Evolutionary conservation across 2,113 vertebrate genomes (phyloP).

Genomic region (Sorex fumeus): DNA sequence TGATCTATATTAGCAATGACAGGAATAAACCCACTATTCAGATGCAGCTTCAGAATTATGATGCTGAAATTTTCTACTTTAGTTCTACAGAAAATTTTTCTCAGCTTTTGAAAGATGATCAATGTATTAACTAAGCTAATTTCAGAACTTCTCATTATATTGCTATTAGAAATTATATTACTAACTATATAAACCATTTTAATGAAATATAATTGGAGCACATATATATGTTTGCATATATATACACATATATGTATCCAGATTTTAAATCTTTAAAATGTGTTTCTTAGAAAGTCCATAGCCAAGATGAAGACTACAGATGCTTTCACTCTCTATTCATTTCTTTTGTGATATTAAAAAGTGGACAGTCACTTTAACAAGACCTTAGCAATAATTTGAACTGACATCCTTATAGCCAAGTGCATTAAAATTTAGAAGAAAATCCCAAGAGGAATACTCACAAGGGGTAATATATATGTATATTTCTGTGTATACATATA

Average conservation of each 20-base stretch:
- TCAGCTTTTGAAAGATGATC: background rate
- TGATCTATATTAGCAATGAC: background rate
- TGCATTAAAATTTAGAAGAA: constrained; percentile 81
- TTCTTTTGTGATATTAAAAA: constrained; percentile 62
- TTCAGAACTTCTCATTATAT: background rate
- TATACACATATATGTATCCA: background rate
- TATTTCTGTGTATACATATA: constrained; percentile 72
- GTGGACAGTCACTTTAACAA: constrained; percentile 72
- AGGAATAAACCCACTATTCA: background rate
- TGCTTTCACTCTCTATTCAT: constrained; percentile 46
- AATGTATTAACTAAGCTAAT: background rate
- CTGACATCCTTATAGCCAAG: constrained; percentile 76
- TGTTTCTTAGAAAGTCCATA: constrained; percentile 43
- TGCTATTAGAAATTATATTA: constrained; percentile 24
- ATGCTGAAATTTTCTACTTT: constrained; percentile 6
- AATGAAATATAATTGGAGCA: constrained; percentile 9
- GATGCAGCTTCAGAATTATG: background rate
- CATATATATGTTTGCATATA: background rate
- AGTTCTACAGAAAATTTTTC: background rate
- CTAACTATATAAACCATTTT: background rate
- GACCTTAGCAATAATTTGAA: constrained; percentile 73
- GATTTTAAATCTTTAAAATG: constrained; percentile 23
- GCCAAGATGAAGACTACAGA: constrained; percentile 46
- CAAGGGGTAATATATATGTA: constrained; percentile 63
- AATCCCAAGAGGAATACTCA: constrained; percentile 71